These are phyloP conservation scores for Blomia tropicalis DNA, from an alignment of 2,888 invertebrate species.

Conservation along the genomic window DNA sequence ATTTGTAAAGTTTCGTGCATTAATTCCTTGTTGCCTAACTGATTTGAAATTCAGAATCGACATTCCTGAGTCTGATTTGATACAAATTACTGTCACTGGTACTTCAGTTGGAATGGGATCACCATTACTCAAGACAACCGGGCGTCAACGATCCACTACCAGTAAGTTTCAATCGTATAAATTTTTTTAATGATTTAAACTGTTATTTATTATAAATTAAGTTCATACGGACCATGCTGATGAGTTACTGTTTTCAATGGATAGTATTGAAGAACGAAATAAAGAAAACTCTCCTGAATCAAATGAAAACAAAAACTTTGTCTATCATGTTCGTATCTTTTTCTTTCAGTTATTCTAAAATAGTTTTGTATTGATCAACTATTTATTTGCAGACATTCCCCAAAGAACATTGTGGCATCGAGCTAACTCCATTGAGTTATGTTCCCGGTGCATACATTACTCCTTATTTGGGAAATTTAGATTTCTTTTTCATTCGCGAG, in stretches of 20 bases:
- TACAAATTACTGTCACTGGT: constrained; percentile 25
- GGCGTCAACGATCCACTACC: constrained; percentile 1
- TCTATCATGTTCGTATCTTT: constrained; percentile 16
- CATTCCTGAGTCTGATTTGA: constrained; percentile 50
- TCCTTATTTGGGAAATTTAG: constrained; percentile 69
- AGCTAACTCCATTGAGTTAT: constrained; percentile 63
- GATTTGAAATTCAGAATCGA: constrained; percentile 65
- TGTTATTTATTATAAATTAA: too few species aligned
- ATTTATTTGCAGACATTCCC: constrained; percentile 23
- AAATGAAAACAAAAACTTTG: not conserved
- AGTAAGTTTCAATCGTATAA: not conserved
- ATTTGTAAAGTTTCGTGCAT: constrained; percentile 69
- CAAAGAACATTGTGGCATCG: constrained; percentile 44
- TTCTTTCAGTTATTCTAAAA: not conserved
- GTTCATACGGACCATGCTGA: constrained; percentile 23
- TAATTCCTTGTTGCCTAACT: constrained; percentile 70
- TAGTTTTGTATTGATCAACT: not conserved
- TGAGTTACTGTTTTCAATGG: constrained; percentile 31
- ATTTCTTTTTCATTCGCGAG: constrained; percentile 88
- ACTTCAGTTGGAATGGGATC: constrained; percentile 23
- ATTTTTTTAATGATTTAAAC: constrained; percentile 18
- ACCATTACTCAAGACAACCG: constrained; percentile 1
- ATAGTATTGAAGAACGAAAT: constrained; percentile 26
- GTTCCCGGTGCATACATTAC: constrained; percentile 60
- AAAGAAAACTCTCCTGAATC: not conserved